Evolutionary conservation across 92 coral and sea anemone genomes (phyloP), one percentile per base, ranked within the genome.

Genomic region (Phenganax subtilis): DNA sequence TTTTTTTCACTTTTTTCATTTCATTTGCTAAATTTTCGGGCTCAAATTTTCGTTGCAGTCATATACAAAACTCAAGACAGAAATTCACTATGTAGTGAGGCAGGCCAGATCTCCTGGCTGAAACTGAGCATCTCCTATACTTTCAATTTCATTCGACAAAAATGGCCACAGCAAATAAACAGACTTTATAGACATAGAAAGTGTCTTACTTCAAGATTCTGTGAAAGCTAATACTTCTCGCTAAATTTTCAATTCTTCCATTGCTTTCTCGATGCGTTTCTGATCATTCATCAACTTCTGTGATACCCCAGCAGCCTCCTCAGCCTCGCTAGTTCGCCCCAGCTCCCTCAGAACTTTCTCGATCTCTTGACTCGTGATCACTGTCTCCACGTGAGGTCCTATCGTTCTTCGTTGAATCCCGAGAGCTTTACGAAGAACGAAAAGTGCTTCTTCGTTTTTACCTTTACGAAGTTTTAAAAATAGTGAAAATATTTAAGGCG

Each of bases 351-450:
- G 75, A 14, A 91, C 89, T 70, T 78, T 89, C 3, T 89, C 97
- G 44, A 89, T 87, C 67, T 85, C 90, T 9, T 58, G 75, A 69
- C 88, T 89, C 51, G 92, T 53, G 37, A 89, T 84, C 63, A 87
- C 75, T 1, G 92, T 89, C 51, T 89, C 92, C 81, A 82, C 87
- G 71, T 93, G 97, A 27, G 89, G 86, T n/a, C 97, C 97, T 2
- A 93, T 87, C 51, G 88, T 86, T 77, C 84, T 89, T 54, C 88
- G 96, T 81, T 96, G 99, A 55, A 96, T 92, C 60, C 57, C 75
- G 55, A 96, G 86, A 54, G 99, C 99, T 77, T 85, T 73, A 54
- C 84, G 82, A 57, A 90, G 88, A 25, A 94, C 93, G 1, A 11
- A 76, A 64, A 96, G 84, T 0, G 99, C 96, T 68, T 96, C 99